Evolutionary conservation across 2,113 vertebrate species (phyloP), one percentile per base, ranked within the genome.

Genomic region (Tangachromis dhanisi): DNA sequence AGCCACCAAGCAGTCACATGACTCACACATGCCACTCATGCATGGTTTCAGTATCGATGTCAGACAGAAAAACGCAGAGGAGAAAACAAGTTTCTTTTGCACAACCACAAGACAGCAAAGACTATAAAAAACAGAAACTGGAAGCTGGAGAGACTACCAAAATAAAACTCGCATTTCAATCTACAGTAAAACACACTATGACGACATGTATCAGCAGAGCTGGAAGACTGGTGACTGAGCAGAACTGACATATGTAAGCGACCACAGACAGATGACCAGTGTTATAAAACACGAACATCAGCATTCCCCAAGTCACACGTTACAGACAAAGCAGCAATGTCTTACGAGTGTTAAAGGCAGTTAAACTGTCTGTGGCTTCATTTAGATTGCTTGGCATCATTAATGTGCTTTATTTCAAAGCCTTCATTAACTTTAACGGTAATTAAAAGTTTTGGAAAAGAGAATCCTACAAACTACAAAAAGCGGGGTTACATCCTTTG

Each of bases 31-130:
- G 93, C 88, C 87, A 88, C 88, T 92, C 85, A 90, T 86, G 94
- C 90, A 90, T 40, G 71, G 89, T 92, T 89, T 93, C 85, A 93
- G 94, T 95, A 92, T 95, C 83, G 2, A 91, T 91, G 93, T 92
- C 92, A 92, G 86, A 88, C 63, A 40, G 89, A 78, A 68, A 84
- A 59, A 84, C 49, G 33, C 57, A 80, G 80, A 73, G 21, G 76
- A 79, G 83, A 57, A 93, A 89, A 93, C 86, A 76, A 93, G 89
- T 93, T 86, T 51, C 89, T 80, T 73, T 95, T 95, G 84, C 29
- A 4, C 76, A 95, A 94, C 88, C 66, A 12, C 59, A 68, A 49
- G 66, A 86, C 26, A 80, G 17, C 35, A 9, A 29, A 68, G n/a
- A 3, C 12, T 71, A 81, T 31, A 63, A 68, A 42, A 45, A 71